These are phyloP conservation scores for Sandelia bainsii DNA, from an alignment of 2,797 vertebrate genomes.

Conservation along the genomic window DNA sequence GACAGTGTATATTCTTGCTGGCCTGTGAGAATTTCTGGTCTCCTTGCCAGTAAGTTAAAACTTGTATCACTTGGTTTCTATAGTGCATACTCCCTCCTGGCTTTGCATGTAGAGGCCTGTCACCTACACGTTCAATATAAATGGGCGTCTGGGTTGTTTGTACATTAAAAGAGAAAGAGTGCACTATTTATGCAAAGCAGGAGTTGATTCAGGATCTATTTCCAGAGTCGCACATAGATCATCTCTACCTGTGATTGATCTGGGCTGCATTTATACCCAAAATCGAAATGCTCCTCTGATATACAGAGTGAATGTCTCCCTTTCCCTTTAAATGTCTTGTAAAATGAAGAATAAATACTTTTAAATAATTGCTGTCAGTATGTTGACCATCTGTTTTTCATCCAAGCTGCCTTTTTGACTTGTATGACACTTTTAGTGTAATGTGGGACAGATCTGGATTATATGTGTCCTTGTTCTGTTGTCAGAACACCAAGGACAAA, in stretches of 20 bases:
- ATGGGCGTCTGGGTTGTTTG: conserved; percentile 26
- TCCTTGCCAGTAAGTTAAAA: conserved; percentile 12
- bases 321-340: conserved; percentile 42
- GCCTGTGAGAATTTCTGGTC: conserved; percentile 2
- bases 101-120: conserved; percentile 6
- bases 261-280: conserved; percentile 39
- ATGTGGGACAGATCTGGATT: conserved; percentile 16
- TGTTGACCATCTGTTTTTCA: conserved; percentile 31
- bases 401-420: conserved; percentile 60
- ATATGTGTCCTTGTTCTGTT: conserved; percentile 10
- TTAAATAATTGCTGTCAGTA: conserved; percentile 5
- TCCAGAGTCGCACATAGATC: conserved; percentile 47
- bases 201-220: conserved; percentile 19
- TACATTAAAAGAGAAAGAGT: conserved; percentile 25
- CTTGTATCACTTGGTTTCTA: background rate
- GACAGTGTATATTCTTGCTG: background rate
- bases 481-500: conserved; percentile 29
- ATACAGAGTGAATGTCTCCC: conserved; percentile 38
- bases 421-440: conserved; percentile 6
- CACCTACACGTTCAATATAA: background rate
- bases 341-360: conserved; percentile 41
- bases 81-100: background rate
- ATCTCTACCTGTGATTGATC: conserved; percentile 52
- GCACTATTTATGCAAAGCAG: conserved; percentile 28
- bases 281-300: conserved; percentile 59